Evolutionary conservation across 2,797 vertebrate genomes (phyloP), one percentile per base, ranked within the genome.

Genomic region (Oryzias sinensis): DNA sequence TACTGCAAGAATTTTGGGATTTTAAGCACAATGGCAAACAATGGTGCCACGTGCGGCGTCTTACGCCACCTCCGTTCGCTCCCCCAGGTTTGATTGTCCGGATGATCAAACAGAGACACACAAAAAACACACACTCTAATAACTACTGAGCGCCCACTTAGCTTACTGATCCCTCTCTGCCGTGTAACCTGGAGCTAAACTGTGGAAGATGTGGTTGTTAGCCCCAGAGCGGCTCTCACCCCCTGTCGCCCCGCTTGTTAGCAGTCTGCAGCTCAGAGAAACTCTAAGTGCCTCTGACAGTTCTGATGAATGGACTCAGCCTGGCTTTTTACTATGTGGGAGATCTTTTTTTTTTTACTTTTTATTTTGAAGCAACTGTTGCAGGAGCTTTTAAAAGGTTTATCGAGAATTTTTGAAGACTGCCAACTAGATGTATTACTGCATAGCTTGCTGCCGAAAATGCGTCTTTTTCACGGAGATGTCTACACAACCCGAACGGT

Each of bases 281-380:
- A 87, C 89, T 90, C 88, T 93, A 92, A 95, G 93, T 94, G 93
- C 92, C 91, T 87, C 87, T 92, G 93, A 92, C 93, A 87, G 83
- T 79, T 83, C 85, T 93, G 93, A 94, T 95, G 93, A 95, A 95
- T 93, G 93, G 93, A 93, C 93, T 92, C 91, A 90, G 90, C 90
- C 91, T 91, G 72, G 81, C 78, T 72, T 56, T 72, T 75, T 13
- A 11, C 70, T 44, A 48, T 54, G 54, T 52, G 51, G 50, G 27
- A 81, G 81, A 85, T 43, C 54, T 65, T 63, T 58, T 42, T 74
- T 51, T 49, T 45, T 25, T 58, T 56, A 64, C 48, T 49, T 62
- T 40, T 54, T 27, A 27, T 53, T 89, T 89, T 89, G 81, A 76
- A 84, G 87, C 89, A 90, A 92, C 84, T 55, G 69, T 72, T 53